Base-by-base conservation (phyloP, 2,888 invertebrate species). In the Tetranychus piercei region DNA sequence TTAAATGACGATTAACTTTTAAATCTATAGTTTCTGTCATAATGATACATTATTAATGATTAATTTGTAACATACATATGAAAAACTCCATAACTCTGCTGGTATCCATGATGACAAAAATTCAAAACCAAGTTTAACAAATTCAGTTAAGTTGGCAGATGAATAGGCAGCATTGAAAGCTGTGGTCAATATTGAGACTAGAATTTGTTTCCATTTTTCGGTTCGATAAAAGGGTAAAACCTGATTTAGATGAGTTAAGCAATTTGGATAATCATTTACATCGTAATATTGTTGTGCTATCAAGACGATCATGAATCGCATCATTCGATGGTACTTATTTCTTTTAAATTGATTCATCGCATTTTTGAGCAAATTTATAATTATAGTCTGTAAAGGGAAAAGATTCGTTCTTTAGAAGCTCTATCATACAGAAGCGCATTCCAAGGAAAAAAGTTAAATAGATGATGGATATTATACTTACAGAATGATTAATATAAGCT, bases 201-300 rank as follows among this genome's bases (percentile, higher is more conserved):
- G 88, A 74, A 95, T 86, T 72, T 86, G 86, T 85, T 90, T 90
- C 95, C 95, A 95, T 80, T 88, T 88, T 83, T 95, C 95, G 78
- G 87, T 86, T 45, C 94, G 87, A 83, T 94, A 94, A 81, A 94
- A 94, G 87, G 91, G 90, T 74, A 94, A 85, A 89, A 94, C 94
- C 79, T 93, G 89, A 76, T 89, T 90, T 79, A 93, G 85, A 76
- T 83, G 90, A 87, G 93, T 92, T 77, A 94, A 84, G 72, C 93
- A 91, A 83, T 94, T 93, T 9, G 90, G 89, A 84, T 91, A 92
- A 82, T 94, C 94, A 79, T 89, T 88, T 76, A 89, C 88, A 81
- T 88, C 89, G 79, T 88, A 91, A 84, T 94, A 94, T 82, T 95
- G 94, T 81, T 93, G 91, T 11, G 94, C 94, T 93, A 94, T 94